Conservation (phyloP, 1,140 invertebrate species). For the Whitmania pigra region DNA sequence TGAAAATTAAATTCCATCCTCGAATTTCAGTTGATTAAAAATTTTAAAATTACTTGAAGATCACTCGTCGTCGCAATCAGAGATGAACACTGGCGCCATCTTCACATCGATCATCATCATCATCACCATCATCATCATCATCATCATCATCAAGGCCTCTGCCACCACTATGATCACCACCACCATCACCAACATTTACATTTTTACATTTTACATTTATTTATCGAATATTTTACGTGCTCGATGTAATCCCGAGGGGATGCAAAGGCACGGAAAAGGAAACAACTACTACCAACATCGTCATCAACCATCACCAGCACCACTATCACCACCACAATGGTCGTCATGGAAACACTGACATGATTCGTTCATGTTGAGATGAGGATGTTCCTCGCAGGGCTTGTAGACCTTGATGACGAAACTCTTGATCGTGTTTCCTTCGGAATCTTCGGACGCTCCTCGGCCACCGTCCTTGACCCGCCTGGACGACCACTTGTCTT, state of each 20-base stretch:
- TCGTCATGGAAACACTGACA: constrained; percentile 13
- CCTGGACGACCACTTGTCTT: too few species aligned
- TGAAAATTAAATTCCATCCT: too few species aligned
- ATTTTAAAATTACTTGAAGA: too few species aligned
- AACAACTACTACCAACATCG: too few species aligned
- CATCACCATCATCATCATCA: constrained; percentile 3
- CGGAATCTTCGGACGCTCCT: background rate
- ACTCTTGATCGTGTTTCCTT: background rate
- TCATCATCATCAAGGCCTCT: background rate
- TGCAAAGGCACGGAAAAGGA: too few species aligned
- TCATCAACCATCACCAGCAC: background rate
- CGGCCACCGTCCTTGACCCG: background rate
- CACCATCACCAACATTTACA: too few species aligned
- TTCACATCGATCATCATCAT: background rate
- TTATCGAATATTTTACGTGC: too few species aligned
- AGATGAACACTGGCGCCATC: background rate
- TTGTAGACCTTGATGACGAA: constrained; percentile 19
- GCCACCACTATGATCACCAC: background rate
- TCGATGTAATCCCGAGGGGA: too few species aligned
- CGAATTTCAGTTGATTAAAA: too few species aligned
- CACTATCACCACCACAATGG: background rate
- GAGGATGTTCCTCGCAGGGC: constrained; percentile 16
- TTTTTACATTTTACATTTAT: too few species aligned
- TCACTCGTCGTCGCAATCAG: too few species aligned
- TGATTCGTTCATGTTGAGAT: constrained; percentile 22